These are phyloP conservation scores for Metacarcinus magister DNA, from an alignment of 2,888 invertebrate genomes.

Conservation along the genomic window DNA sequence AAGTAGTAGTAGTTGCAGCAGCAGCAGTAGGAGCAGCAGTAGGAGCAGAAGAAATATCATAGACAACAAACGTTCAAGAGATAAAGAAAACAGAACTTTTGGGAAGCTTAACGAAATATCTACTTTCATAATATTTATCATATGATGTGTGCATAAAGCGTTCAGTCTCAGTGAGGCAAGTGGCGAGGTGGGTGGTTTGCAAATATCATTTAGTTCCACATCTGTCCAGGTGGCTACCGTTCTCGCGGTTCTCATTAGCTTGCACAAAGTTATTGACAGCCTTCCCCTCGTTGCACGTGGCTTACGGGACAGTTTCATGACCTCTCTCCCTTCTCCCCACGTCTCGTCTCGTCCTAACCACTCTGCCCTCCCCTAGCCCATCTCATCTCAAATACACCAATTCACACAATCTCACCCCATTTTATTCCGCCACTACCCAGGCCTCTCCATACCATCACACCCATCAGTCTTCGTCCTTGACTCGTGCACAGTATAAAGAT, in stretches of 20 bases:
- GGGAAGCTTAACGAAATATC: too few species aligned
- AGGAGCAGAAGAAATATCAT: too few species aligned
- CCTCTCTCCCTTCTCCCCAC: not conserved
- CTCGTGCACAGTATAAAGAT: not conserved
- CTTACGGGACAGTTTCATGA: too few species aligned
- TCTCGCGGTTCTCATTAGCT: not conserved
- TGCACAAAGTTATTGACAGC: not conserved
- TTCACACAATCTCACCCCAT: not conserved
- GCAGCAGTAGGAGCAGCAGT: too few species aligned
- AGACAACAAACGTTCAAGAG: too few species aligned
- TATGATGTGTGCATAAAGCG: too few species aligned
- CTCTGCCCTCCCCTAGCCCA: not conserved
- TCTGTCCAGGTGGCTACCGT: not conserved
- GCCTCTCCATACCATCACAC: not conserved
- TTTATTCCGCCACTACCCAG: not conserved
- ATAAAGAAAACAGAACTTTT: too few species aligned
- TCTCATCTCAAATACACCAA: not conserved
- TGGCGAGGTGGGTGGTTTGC: too few species aligned
- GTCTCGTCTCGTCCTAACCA: not conserved
- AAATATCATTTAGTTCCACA: too few species aligned
- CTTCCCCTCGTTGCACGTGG: not conserved
- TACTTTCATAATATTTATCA: too few species aligned
- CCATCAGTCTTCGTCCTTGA: not conserved
- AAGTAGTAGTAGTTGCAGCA: too few species aligned
- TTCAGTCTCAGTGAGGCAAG: too few species aligned